Conservation (phyloP, 2,113 vertebrate species). For the Eudyptes chrysolophus region DNA sequence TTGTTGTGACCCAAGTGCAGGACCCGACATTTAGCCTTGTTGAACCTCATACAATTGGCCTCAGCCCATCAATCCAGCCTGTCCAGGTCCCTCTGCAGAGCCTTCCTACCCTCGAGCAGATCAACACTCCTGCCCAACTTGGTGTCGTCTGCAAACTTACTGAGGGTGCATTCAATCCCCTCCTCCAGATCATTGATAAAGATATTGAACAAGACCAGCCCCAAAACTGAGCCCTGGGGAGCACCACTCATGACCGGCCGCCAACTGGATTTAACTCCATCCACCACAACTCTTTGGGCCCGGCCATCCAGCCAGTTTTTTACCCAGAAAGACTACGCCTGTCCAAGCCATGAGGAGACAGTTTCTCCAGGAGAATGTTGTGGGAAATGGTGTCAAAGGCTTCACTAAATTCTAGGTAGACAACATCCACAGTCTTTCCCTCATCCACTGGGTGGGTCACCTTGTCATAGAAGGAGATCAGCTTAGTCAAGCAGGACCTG, state of each 20-base stretch:
- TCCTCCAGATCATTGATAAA: neutral
- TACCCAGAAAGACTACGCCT: accelerated
- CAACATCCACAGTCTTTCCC: no score
- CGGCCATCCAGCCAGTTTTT: neutral
- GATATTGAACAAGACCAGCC: accelerated
- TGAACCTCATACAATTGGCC: neutral
- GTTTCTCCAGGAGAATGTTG: neutral
- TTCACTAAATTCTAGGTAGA: no score
- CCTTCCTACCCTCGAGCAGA: neutral
- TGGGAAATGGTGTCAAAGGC: no score
- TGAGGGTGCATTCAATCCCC: accelerated
- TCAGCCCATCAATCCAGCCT: accelerated
- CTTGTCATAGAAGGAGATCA: neutral
- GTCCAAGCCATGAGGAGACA: neutral
- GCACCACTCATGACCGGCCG: accelerated
- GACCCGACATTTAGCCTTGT: accelerated
- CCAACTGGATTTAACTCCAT: neutral
- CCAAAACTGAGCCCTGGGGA: neutral
- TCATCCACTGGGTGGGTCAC: no score
- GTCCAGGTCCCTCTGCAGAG: neutral
- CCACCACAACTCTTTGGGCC: neutral
- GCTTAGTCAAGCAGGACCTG: neutral
- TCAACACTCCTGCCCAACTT: accelerated
- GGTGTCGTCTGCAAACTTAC: neutral
- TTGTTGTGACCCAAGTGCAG: neutral